These are phyloP conservation scores for Galbula dea DNA, from an alignment of 2,113 vertebrate genomes.

Conservation along the genomic window DNA sequence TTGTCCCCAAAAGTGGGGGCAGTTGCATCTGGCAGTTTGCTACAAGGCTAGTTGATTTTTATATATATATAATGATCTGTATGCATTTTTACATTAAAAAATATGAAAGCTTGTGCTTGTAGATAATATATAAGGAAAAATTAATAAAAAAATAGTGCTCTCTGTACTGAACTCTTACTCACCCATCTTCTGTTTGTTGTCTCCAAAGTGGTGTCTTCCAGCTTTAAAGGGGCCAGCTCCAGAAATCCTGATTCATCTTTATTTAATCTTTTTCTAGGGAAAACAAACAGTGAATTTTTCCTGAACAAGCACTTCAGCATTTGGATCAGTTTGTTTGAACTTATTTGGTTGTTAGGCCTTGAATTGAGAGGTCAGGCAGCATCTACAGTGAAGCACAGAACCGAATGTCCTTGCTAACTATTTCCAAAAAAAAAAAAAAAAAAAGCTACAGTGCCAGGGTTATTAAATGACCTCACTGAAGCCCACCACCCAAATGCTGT, in stretches of 20 bases:
- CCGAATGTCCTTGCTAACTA: background rate
- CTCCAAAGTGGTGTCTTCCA: background rate
- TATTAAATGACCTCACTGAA: background rate
- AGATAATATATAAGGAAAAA: constrained; percentile 62
- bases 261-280: background rate
- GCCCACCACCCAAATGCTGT: background rate
- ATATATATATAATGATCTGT: constrained; percentile 59
- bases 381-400: background rate
- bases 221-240: background rate
- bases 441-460: background rate
- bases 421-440: background rate
- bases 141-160: background rate
- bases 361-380: background rate
- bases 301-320: background rate
- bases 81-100: constrained; percentile 62
- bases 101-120: constrained; percentile 56
- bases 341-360: background rate
- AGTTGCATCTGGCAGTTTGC: constrained; percentile 44
- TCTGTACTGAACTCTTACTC: background rate
- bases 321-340: background rate
- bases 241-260: background rate
- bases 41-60: constrained; percentile 56
- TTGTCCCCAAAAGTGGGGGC: constrained; percentile 42
- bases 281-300: background rate
- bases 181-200: background rate